Base-by-base conservation (phyloP, 2,113 vertebrate genomes). In the Pelodiscus sinensis region DNA sequence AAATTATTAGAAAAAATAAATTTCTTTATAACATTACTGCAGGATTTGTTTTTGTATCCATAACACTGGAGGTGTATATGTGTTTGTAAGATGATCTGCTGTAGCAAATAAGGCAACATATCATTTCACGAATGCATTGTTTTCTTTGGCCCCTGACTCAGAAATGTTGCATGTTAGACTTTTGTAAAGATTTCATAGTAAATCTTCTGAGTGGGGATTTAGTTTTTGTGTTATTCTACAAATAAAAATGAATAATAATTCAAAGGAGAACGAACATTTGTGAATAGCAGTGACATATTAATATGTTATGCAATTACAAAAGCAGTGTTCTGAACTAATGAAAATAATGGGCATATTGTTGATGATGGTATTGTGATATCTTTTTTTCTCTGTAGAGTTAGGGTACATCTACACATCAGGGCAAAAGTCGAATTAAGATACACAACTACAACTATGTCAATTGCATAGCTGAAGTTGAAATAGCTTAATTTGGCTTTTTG, bases 291-390 rank as follows among this genome's bases (percentile, higher is more conserved):
- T 31, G 80, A 79, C 2, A 0, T 84, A n/a, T 0, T 0, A 9
- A 16, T 7, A 60, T 2, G 5, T 6, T 5, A 71, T 2, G 22
- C 5, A 87, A 38, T 51, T 65, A 21, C 79, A 90, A 25, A 51
- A 79, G n/a, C 14, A 68, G 9, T 51, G 11, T 14, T 62, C 57
- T 82, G 88, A 93, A 93, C 21, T 31, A 24, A n/a, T 14, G 58
- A 58, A 85, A 94, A 75, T 3, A 71, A 81, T 25, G 14, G 52
- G 51, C 77, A 93, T 90, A 38, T 18, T 92, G 6, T 79, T 81
- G 65, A 44, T 80, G 93, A 91, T 83, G 83, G 90, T 84, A 87
- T 83, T 81, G n/a, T 22, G 16, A 68, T 7, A 56, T 22, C 0
- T 0, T 22, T 85, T 16, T 4, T 24, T 68, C 16, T 6, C 31